Conservation (phyloP, 2,113 vertebrate species). For the Vanacampus margaritifer region DNA sequence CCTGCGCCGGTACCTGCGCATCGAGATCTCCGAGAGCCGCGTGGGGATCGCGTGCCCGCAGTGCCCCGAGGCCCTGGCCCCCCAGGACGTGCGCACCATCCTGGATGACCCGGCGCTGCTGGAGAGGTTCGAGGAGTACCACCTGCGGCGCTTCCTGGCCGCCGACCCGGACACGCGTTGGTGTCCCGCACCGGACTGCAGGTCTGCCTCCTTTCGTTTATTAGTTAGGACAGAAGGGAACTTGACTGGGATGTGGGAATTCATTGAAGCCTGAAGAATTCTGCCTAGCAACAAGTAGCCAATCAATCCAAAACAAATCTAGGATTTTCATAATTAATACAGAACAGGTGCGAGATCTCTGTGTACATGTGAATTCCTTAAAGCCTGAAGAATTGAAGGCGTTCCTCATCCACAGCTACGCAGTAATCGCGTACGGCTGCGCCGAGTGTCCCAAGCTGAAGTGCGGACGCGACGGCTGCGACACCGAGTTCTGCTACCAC, state of each 20-base stretch:
- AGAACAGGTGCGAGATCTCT: neutral
- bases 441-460: slow-evolving; percentile 82
- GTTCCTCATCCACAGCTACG: no score
- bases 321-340: no score
- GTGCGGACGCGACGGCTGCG: slow-evolving; percentile 79
- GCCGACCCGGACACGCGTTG: slow-evolving; percentile 80
- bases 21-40: slow-evolving; percentile 79
- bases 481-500: slow-evolving; percentile 86
- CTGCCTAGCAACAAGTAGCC: neutral
- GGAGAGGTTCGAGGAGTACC: slow-evolving; percentile 80
- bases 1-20: slow-evolving; percentile 77
- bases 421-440: slow-evolving; percentile 82
- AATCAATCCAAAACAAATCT: neutral
- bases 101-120: slow-evolving; percentile 75
- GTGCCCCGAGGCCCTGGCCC: slow-evolving; percentile 72
- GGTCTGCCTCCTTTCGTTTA: slow-evolving; percentile 63
- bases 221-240: neutral
- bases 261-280: neutral
- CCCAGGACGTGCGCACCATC: slow-evolving; percentile 70
- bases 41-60: slow-evolving; percentile 79
- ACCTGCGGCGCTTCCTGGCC: slow-evolving; percentile 77
- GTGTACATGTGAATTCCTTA: neutral
- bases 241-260: neutral
- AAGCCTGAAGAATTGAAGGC: neutral
- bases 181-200: slow-evolving; percentile 84